These are phyloP conservation scores for Acomys russatus DNA, from an alignment of 2,797 vertebrate genomes.

Conservation along the genomic window DNA sequence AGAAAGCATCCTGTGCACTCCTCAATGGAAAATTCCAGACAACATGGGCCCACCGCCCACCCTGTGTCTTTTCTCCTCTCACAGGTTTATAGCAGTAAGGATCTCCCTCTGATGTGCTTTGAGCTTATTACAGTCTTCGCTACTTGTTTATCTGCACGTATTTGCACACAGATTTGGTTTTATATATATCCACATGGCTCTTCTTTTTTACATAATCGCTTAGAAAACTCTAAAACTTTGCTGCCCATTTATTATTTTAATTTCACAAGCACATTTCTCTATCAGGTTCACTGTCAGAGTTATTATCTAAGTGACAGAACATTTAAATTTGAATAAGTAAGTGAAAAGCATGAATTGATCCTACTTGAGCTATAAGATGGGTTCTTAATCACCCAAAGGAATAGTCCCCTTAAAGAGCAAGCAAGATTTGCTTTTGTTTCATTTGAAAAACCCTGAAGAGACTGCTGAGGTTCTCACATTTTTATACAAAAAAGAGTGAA, in stretches of 20 bases:
- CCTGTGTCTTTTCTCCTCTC: neutral
- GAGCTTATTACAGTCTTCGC: neutral
- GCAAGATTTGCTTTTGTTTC: neutral
- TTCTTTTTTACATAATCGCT: neutral
- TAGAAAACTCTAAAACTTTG: neutral
- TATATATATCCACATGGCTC: neutral
- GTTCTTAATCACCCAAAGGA: neutral
- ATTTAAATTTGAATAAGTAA: neutral
- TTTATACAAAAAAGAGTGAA: neutral
- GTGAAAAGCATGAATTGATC: neutral
- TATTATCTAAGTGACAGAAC: neutral
- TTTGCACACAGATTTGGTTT: neutral
- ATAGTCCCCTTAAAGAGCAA: neutral
- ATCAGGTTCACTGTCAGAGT: neutral
- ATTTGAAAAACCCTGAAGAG: neutral
- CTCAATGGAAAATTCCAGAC: no score
- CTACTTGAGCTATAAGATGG: neutral
- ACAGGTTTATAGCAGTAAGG: neutral
- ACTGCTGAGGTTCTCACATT: neutral
- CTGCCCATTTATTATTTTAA: neutral
- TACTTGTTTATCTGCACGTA: neutral
- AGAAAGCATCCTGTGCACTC: neutral
- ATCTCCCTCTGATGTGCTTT: neutral
- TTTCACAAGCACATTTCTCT: neutral
- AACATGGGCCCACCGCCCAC: rapidly evolving